Conservation (phyloP, 1,140 invertebrate species). For the Drosophila bocki region DNA sequence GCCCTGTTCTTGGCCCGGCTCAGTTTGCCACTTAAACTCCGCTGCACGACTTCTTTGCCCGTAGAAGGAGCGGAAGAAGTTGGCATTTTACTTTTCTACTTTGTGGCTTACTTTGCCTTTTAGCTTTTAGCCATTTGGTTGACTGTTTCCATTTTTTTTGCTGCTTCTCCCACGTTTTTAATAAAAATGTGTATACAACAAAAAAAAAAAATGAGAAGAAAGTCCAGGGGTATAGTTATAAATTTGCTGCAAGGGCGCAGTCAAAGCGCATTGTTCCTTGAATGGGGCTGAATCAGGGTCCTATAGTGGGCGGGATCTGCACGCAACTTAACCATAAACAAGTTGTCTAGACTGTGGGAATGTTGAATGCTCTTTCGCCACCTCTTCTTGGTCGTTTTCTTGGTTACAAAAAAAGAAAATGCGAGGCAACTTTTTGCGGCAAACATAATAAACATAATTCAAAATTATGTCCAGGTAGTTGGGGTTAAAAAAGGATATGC, state of each 20-base stretch:
- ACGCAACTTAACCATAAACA: conserved; percentile 81
- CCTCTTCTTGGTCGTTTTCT: conserved; percentile 28
- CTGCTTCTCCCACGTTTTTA: conserved; percentile 50
- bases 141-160: conserved; percentile 44
- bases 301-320: conserved; percentile 56
- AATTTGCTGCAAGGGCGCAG: conserved; percentile 73
- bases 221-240: conserved; percentile 73
- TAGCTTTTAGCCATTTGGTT: conserved; percentile 78
- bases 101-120: conserved; percentile 81
- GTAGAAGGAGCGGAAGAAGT: conserved; percentile 56
- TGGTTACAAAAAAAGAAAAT: conserved; percentile 20
- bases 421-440: conserved; percentile 40
- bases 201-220: conserved; percentile 4
- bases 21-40: conserved; percentile 77
- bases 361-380: conserved; percentile 59
- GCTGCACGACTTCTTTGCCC: conserved; percentile 56
- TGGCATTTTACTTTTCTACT: conserved; percentile 81
- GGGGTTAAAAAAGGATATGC: conserved; percentile 26
- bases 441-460: conserved; percentile 59
- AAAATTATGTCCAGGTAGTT: conserved; percentile 48
- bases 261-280: conserved; percentile 69
- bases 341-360: conserved; percentile 69
- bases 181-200: conserved; percentile 71
- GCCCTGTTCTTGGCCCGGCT: conserved; percentile 49
- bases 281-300: conserved; percentile 35